Evolutionary conservation across 2,797 vertebrate species (phyloP), one percentile per base, ranked within the genome.

Genomic region (Chrysocyon brachyurus): DNA sequence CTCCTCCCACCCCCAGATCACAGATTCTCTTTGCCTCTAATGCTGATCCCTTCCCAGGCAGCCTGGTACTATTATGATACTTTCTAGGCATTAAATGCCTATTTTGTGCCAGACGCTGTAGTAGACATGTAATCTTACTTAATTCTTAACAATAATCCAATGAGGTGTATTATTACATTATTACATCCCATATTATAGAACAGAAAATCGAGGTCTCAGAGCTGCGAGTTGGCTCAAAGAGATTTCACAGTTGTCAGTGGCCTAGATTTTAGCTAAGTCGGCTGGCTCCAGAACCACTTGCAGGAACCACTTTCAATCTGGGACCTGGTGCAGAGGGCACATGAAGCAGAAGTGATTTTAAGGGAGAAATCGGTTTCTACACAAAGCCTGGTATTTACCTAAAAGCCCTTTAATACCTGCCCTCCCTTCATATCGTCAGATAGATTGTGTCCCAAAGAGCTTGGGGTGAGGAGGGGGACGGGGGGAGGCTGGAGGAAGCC

Each of bases 351-450:
- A 84, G 68, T 77, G 12, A 73, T 24, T 63, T 70, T 54, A 70
- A 91, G 63, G 66, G 79, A 90, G 36, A 95, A 94, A 84, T 57
- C 54, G 59, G 31, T 66, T 83, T 96, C 31, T 64, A 36, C 91
- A 57, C 33, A 89, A 78, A 96, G 56, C 33, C 70, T 68, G 12
- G 28, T 68, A 17, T 87, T 87, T 91, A 26, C 77, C 72, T 15
- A 2, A 12, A 86, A 81, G 26, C n/a, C 97, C 96, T 89, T 90
- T 90, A 46, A 31, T 68, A 4, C 75, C 40, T 19, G 7, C 59
- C 70, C 66, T 81, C 8, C 79, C 22, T 61, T 87, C 70, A 54
- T 82, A 21, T 75, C 96, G 93, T 88, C 94, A n/a, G 75, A 98
- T 36, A 59, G 77, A 87, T 3, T 22, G 0, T 10, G 1, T 59